These are phyloP conservation scores for Echiichthys vipera DNA, from an alignment of 2,797 vertebrate genomes.

Conservation along the genomic window DNA sequence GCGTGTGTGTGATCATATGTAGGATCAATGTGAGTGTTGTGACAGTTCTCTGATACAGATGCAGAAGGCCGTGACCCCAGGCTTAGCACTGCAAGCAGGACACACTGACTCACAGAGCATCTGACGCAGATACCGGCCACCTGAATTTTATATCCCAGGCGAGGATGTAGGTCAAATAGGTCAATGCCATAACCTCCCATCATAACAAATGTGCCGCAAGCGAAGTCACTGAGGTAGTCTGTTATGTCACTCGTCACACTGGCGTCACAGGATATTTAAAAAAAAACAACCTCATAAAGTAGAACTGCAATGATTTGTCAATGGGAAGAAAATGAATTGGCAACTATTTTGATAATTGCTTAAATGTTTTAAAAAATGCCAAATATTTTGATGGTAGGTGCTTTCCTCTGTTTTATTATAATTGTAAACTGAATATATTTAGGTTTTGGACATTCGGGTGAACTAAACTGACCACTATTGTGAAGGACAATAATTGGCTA, in stretches of 20 bases:
- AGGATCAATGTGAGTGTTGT: constrained; percentile 16
- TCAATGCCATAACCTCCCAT: constrained; percentile 12
- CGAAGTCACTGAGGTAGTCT: constrained; percentile 11
- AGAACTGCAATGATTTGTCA: neutral
- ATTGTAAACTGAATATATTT: neutral
- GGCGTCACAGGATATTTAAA: neutral
- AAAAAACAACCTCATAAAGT: neutral
- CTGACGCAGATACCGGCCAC: constrained; percentile 33
- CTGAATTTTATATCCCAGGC: constrained; percentile 37
- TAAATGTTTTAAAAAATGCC: no score
- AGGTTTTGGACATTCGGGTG: neutral
- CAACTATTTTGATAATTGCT: no score
- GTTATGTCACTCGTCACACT: neutral
- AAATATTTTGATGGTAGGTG: no score
- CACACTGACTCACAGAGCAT: constrained; percentile 29
- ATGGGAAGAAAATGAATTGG: neutral
- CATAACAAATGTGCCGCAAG: constrained; percentile 14
- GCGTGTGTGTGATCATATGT: constrained; percentile 26
- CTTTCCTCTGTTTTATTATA: neutral
- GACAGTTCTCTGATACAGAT: constrained; percentile 37
- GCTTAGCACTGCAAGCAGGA: constrained; percentile 24
- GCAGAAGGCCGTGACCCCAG: constrained; percentile 20
- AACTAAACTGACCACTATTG: neutral
- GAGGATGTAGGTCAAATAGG: constrained; percentile 41
- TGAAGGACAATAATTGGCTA: no score